Evolutionary conservation across 2,888 invertebrate genomes (phyloP).

Genomic region (Cephus spinipes): DNA sequence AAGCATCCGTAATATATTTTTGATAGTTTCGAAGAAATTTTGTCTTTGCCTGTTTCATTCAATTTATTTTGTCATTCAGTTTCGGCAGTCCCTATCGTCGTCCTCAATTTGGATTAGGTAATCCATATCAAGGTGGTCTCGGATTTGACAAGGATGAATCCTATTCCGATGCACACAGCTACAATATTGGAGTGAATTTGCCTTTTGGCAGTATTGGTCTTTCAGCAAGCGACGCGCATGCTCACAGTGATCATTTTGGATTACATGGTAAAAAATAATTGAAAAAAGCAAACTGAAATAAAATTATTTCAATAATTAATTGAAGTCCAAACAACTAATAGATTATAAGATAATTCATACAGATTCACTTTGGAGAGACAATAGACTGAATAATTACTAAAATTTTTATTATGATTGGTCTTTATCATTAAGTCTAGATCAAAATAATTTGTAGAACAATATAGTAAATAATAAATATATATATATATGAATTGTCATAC

Average conservation of each 20-base stretch:
- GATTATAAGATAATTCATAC: neutral
- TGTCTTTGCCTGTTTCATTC: neutral
- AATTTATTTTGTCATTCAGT: neutral
- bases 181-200: neutral
- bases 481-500: neutral
- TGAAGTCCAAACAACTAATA: neutral
- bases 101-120: neutral
- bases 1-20: neutral
- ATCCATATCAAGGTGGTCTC: neutral
- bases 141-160: neutral
- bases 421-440: neutral
- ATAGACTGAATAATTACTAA: neutral
- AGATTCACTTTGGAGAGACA: neutral
- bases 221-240: neutral
- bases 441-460: neutral
- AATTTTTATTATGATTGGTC: neutral
- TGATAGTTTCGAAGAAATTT: neutral
- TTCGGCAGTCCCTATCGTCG: neutral
- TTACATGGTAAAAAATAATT: neutral
- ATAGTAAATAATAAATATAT: neutral
- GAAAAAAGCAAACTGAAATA: neutral
- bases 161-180: neutral
- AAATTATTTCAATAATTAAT: neutral
- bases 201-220: neutral
- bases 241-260: neutral